A percentile compares a stretch with the other conserved stretches of the same genome.
These are phyloP conservation scores for Andricus grossulariae DNA, from an alignment of 1,140 invertebrate species.

Conservation along the genomic window DNA sequence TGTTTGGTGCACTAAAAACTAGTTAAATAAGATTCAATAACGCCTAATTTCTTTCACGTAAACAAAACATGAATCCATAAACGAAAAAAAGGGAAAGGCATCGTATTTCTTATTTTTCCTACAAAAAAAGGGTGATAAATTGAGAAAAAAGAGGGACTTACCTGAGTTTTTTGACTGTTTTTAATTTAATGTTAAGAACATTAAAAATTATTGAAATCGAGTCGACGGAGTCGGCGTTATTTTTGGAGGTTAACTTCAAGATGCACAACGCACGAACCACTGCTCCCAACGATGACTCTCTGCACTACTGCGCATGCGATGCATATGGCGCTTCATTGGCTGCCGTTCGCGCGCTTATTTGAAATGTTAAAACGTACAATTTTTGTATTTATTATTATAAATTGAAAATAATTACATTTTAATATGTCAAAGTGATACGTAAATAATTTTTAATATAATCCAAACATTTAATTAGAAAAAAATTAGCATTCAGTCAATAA, in stretches of 20 bases:
- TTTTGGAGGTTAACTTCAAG: slow-evolving; percentile 17
- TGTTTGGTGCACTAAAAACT: background rate
- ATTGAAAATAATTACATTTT: no score
- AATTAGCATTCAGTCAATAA: no score
- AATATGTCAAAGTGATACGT: no score
- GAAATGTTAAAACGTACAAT: no score
- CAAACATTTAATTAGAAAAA: no score
- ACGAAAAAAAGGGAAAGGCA: background rate
- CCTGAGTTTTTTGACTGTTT: background rate
- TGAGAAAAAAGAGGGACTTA: background rate
- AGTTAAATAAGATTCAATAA: background rate
- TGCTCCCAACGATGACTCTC: no score
- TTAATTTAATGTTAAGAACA: slow-evolving; percentile 4
- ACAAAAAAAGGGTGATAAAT: background rate
- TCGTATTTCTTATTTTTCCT: background rate
- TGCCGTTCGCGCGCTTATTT: no score
- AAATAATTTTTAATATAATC: no score
- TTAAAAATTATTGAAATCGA: background rate
- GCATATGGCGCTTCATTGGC: no score
- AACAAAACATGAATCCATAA: background rate
- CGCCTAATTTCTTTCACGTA: background rate
- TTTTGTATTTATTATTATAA: no score
- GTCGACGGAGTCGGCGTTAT: slow-evolving; percentile 1
- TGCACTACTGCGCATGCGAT: no score
- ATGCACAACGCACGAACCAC: background rate